phyloP scores from a whole-genome alignment of 2,797 vertebrate species.

The Coracias cyanogaster region DNA sequence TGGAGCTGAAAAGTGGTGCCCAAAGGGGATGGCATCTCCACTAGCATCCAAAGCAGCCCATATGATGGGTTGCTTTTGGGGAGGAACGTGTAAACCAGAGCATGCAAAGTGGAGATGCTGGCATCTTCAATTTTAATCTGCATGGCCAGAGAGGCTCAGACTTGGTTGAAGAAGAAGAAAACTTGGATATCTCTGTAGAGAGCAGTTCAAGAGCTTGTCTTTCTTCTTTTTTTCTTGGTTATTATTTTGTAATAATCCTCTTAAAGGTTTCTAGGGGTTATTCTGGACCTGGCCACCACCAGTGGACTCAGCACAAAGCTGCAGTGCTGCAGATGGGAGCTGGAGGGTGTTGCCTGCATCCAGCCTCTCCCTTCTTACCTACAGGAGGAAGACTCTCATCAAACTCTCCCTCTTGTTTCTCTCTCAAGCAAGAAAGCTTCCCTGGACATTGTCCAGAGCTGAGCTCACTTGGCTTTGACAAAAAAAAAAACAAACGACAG shows the following conservation, averaged over 20 bases:
- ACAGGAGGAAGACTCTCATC: background rate
- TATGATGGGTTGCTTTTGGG: background rate
- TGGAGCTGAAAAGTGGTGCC: background rate
- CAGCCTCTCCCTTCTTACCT: background rate
- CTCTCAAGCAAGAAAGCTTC: background rate
- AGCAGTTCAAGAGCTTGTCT: background rate
- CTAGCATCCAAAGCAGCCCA: background rate
- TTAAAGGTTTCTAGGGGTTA: background rate
- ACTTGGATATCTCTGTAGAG: background rate
- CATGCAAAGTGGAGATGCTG: background rate
- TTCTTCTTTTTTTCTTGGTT: background rate
- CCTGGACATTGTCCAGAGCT: background rate
- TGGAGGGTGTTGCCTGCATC: background rate
- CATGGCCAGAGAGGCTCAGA: fast-evolving
- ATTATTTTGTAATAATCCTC: background rate
- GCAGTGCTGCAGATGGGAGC: background rate
- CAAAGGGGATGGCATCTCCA: background rate
- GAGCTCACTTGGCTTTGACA: background rate
- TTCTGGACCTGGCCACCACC: background rate
- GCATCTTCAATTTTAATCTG: background rate
- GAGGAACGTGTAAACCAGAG: background rate
- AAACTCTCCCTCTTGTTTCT: background rate
- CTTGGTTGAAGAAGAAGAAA: background rate
- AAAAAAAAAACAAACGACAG: background rate
- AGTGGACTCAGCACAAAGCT: fast-evolving